These are phyloP conservation scores for Seriola dumerili DNA, from an alignment of 2,113 vertebrate species.

Conservation along the genomic window DNA sequence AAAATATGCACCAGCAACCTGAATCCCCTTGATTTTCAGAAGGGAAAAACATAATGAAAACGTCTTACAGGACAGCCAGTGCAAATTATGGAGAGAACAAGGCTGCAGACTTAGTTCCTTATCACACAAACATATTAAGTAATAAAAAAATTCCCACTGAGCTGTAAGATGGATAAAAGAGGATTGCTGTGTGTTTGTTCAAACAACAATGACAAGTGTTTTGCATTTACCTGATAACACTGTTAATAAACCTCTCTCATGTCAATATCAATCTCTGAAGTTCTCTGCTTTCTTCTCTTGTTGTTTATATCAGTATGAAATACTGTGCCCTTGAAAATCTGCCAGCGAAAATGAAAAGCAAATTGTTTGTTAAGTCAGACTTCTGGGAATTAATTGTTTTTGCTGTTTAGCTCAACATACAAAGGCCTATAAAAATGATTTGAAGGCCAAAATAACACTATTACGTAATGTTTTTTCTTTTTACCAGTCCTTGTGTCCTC, in stretches of 20 bases:
- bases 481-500: not conserved
- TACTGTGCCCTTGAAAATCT: constrained; percentile 67
- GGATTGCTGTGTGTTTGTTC: constrained; percentile 66
- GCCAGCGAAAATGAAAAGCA: constrained; percentile 62
- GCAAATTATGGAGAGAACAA: constrained; percentile 53
- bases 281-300: constrained; percentile 46
- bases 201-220: constrained; percentile 68
- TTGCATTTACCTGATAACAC: constrained; percentile 79
- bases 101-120: constrained; percentile 52
- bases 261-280: constrained; percentile 56
- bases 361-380: constrained; percentile 62
- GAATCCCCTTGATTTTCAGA: constrained; percentile 15
- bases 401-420: constrained; percentile 39
- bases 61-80: constrained; percentile 7
- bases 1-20: not conserved
- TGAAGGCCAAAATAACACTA: constrained; percentile 25
- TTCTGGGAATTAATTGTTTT: constrained; percentile 68
- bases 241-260: constrained; percentile 73
- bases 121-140: constrained; percentile 67
- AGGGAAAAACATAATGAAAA: constrained; percentile 20
- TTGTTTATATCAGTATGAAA: constrained; percentile 65
- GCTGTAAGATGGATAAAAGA: constrained; percentile 69
- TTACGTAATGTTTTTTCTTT: constrained; percentile 1
- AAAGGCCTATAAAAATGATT: constrained; percentile 36
- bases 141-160: constrained; percentile 51